These are phyloP conservation scores for Apistogramma diplotaenia DNA, from an alignment of 2,113 vertebrate genomes.

Conservation along the genomic window DNA sequence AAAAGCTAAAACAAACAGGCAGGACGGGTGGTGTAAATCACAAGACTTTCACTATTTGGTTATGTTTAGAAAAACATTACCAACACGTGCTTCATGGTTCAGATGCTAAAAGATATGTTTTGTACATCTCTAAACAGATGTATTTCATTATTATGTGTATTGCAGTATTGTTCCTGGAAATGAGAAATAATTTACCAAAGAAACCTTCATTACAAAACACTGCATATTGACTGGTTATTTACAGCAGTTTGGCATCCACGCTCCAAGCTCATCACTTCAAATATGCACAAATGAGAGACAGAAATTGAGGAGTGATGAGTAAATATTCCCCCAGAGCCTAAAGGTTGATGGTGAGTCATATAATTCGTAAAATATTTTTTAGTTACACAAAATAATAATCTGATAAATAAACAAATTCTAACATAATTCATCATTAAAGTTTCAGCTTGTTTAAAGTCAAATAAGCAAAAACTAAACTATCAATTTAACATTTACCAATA, in stretches of 20 bases:
- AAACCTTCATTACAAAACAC: neutral
- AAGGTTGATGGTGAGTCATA: neutral
- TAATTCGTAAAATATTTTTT: neutral
- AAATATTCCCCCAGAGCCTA: neutral
- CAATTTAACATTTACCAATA: neutral
- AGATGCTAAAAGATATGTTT: too few relatives aligned
- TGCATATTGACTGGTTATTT: neutral
- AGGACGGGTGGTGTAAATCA: neutral
- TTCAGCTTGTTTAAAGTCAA: neutral
- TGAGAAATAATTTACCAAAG: neutral
- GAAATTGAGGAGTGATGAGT: neutral
- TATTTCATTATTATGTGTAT: accelerated
- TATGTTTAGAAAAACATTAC: neutral
- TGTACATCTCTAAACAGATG: neutral
- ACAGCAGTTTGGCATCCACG: neutral
- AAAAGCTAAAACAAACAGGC: neutral
- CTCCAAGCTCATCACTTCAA: neutral
- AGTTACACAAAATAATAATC: neutral
- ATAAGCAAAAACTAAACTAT: too few relatives aligned
- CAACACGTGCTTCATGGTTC: neutral
- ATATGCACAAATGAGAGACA: neutral
- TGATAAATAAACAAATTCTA: accelerated
- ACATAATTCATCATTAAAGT: neutral
- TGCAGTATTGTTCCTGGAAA: accelerated
- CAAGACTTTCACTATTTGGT: neutral